Percentiles rank a stretch among this genome's conserved stretches.
phyloP scores from a whole-genome alignment of 64 coral and sea anemone species.

The Dendrophyllia cribrosa region DNA sequence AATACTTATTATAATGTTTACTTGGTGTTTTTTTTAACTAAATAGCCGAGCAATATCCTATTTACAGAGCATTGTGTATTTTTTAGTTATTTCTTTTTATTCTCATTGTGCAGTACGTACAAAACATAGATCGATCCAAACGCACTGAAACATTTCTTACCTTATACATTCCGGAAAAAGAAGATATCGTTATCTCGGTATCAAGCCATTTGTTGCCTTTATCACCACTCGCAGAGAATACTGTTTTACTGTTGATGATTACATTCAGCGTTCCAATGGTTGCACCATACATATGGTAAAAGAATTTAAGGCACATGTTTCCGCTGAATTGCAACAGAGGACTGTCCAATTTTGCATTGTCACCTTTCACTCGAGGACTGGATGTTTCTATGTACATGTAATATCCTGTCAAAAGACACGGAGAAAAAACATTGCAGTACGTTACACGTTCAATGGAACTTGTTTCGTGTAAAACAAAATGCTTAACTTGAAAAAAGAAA shows the following conservation, averaged over 20 bases:
- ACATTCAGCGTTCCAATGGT: conserved; percentile 31
- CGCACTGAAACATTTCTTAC: neutral
- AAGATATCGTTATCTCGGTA: neutral
- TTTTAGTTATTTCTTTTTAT: neutral
- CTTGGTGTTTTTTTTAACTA: too few species aligned
- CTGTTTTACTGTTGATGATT: neutral
- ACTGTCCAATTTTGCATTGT: conserved; percentile 23
- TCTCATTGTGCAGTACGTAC: neutral
- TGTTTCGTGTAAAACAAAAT: neutral
- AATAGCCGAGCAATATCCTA: too few species aligned
- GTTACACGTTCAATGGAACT: neutral
- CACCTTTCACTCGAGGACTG: conserved; percentile 22
- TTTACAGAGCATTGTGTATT: too few species aligned
- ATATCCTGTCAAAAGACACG: neutral
- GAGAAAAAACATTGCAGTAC: too few species aligned
- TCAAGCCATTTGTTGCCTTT: conserved; percentile 41
- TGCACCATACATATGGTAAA: conserved; percentile 61
- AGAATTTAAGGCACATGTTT: conserved; percentile 41
- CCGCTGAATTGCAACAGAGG: neutral
- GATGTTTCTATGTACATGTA: conserved; percentile 62
- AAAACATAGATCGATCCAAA: neutral
- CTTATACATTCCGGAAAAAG: neutral
- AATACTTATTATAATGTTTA: too few species aligned
- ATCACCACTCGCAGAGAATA: conserved; percentile 1
- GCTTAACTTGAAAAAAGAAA: too few species aligned